Conservation (phyloP, 2,888 invertebrate species). For the Tineola bisselliella region DNA sequence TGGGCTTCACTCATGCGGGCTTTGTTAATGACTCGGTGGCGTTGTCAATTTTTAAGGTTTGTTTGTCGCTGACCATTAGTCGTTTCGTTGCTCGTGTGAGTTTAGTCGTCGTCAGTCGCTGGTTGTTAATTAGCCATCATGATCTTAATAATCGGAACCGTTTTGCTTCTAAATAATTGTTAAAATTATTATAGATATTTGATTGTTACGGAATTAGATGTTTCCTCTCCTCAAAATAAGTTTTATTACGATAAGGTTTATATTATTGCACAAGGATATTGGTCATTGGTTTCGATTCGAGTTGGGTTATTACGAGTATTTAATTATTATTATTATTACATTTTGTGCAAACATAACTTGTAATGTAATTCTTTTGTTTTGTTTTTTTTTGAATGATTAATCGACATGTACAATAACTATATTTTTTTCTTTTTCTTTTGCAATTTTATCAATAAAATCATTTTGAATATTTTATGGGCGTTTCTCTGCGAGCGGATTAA, state of each 20-base stretch:
- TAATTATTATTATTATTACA: constrained; percentile 29
- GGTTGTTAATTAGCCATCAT: constrained; percentile 27
- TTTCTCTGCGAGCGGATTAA: constrained; percentile 6
- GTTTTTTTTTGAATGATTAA: constrained; percentile 58
- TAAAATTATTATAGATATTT: constrained; percentile 57
- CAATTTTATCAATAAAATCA: constrained; percentile 66
- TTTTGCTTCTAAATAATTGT: constrained; percentile 61
- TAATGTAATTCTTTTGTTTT: too few relatives aligned
- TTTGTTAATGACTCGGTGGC: not conserved
- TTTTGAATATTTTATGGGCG: constrained; percentile 46
- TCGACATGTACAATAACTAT: constrained; percentile 60
- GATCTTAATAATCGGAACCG: constrained; percentile 55
- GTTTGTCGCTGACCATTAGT: not conserved
- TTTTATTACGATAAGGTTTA: constrained; percentile 58
- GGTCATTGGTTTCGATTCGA: constrained; percentile 62
- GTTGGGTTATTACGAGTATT: constrained; percentile 63
- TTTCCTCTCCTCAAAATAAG: constrained; percentile 48
- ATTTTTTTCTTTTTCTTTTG: constrained; percentile 59
- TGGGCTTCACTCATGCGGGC: constrained; percentile 13
- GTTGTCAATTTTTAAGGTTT: not conserved
- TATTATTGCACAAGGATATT: constrained; percentile 68
- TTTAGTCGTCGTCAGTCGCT: not conserved
- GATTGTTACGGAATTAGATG: constrained; percentile 65
- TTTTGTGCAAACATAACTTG: constrained; percentile 61
- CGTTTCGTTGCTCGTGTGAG: not conserved